These are phyloP conservation scores for Mesocricetus auratus DNA, from an alignment of 2,113 vertebrate species.

Conservation along the genomic window DNA sequence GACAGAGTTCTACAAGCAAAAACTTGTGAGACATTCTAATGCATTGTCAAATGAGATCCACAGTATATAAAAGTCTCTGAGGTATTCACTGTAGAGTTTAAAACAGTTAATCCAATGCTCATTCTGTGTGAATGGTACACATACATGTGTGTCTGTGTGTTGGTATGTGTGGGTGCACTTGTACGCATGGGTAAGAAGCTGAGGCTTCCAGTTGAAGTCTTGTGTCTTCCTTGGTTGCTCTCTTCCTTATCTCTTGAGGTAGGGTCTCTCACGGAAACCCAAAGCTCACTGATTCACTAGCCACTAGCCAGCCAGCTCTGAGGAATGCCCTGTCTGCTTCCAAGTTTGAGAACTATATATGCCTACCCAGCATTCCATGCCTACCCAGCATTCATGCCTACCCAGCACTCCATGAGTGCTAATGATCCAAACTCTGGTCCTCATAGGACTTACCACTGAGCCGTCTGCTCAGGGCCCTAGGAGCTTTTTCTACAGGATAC, in stretches of 20 bases:
- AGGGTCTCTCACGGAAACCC: neutral
- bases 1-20: neutral
- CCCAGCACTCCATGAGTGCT: neutral
- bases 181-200: neutral
- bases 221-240: neutral
- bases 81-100: neutral
- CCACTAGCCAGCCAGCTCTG: neutral
- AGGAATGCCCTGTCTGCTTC: too few relatives aligned
- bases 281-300: neutral
- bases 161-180: neutral
- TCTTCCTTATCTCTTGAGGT: neutral
- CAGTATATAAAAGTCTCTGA: neutral
- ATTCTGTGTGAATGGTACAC: neutral
- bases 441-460: too few relatives aligned
- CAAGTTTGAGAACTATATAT: neutral
- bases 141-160: neutral
- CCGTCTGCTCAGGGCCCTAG: neutral
- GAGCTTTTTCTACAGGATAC: neutral
- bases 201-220: neutral
- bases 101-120: neutral
- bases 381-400: neutral
- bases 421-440: neutral
- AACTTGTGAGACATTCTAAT: neutral
- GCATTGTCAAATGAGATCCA: neutral
- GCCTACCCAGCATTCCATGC: neutral